Evolutionary conservation across 2,888 invertebrate genomes (phyloP).

Genomic region (Dicycla oo): DNA sequence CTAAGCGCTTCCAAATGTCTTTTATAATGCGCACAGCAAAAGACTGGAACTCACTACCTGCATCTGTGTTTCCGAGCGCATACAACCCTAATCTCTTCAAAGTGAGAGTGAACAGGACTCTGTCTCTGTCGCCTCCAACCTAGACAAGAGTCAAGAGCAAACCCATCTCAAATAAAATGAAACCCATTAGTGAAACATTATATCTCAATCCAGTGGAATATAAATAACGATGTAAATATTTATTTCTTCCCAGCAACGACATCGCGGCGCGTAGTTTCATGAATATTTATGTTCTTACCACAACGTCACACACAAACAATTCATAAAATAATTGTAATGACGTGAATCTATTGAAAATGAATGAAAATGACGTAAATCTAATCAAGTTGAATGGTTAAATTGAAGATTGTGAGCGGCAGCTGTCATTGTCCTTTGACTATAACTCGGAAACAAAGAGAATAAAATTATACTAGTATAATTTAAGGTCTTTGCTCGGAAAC

Average conservation of each 20-base stretch:
- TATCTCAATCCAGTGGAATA: background rate
- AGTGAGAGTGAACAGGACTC: too few relatives aligned
- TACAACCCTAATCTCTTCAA: too few relatives aligned
- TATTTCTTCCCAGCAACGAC: background rate
- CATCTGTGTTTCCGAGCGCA: too few relatives aligned
- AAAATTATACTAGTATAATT: too few relatives aligned
- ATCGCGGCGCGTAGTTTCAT: slow-evolving; percentile 41
- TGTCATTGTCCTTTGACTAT: background rate
- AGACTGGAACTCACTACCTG: too few relatives aligned
- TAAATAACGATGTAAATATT: slow-evolving; percentile 6
- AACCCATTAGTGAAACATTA: slow-evolving; percentile 17
- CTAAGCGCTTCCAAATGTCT: too few relatives aligned
- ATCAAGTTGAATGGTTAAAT: slow-evolving; percentile 6
- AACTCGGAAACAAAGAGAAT: too few relatives aligned
- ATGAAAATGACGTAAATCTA: slow-evolving; percentile 7
- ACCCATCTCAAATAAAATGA: background rate
- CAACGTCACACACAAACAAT: slow-evolving; percentile 55
- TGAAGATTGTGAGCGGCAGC: slow-evolving; percentile 7
- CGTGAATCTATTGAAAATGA: slow-evolving; percentile 5
- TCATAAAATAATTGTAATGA: slow-evolving; percentile 48
- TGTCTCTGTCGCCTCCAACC: too few relatives aligned
- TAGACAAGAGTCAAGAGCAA: background rate
- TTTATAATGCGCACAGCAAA: too few relatives aligned
- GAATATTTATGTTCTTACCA: slow-evolving; percentile 69
- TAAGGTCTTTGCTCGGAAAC: background rate